Conservation (phyloP, 2,888 invertebrate species). For the Phrixothrix hirtus region DNA sequence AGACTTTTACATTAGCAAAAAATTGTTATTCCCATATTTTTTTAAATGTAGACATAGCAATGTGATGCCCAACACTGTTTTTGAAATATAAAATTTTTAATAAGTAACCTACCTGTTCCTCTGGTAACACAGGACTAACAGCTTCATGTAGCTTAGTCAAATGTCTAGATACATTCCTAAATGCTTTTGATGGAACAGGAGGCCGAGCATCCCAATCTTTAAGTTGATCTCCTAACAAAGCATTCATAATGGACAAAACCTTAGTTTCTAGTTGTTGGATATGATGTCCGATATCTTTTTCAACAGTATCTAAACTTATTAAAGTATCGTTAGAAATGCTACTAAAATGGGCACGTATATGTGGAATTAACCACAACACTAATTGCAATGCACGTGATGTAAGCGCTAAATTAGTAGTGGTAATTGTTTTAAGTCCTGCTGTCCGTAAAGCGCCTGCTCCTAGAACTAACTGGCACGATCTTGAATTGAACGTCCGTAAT, state of each 20-base stretch:
- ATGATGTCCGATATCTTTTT: constrained; percentile 83
- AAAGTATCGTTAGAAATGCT: constrained; percentile 60
- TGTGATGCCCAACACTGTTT: background rate
- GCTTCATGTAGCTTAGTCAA: constrained; percentile 91
- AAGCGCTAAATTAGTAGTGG: constrained; percentile 89
- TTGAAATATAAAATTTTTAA: background rate
- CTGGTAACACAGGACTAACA: constrained; percentile 81
- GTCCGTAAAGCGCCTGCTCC: constrained; percentile 96
- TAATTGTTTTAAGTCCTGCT: constrained; percentile 92
- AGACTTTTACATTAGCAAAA: background rate
- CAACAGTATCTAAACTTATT: constrained; percentile 70
- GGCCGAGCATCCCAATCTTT: constrained; percentile 91
- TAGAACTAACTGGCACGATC: constrained; percentile 90
- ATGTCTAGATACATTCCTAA: constrained; percentile 85
- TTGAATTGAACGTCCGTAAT: constrained; percentile 82
- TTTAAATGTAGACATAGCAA: no score
- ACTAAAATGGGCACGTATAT: constrained; percentile 71
- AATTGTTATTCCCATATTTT: background rate
- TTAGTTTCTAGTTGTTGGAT: constrained; percentile 91
- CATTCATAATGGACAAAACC: constrained; percentile 86
- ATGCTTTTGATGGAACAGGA: constrained; percentile 90
- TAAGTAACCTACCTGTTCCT: constrained; percentile 64
- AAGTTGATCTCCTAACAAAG: constrained; percentile 79
- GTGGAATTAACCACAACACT: constrained; percentile 77
- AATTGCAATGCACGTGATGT: constrained; percentile 83